Evolutionary conservation across 2,113 vertebrate species (phyloP), one percentile per base, ranked within the genome.

Genomic region (Osmerus mordax): DNA sequence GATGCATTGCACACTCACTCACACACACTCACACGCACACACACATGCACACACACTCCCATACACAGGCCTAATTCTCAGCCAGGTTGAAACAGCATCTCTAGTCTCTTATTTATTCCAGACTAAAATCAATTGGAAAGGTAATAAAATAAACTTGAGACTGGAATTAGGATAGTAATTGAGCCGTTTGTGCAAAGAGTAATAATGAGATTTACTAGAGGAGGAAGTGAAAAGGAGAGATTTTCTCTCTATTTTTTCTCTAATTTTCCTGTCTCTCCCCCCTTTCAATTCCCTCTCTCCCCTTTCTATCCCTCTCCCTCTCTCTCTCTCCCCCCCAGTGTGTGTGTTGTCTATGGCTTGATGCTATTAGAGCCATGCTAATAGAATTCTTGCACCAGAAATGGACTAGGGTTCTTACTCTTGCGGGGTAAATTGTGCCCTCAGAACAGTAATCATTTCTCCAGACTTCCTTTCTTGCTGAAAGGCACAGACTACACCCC

Each of bases 261-360:
- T 36, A 5, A 4, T 16, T 28, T 55, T 7, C 6, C 16, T 8
- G 6, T 63, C 0, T 63, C 52, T 52, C 52, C 52, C 52, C 36
- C 54, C 70, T 36, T 59, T 65, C 68, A 83, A 85, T 75, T 81
- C 84, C 77, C 67, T 69, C 75, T 73, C 88, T 3, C 16, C 36
- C 15, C 88, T 3, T 7, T 65, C 15, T 65, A 25, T 28, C 23
- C 29, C 28, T n/a, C 0, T 41, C 63, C 32, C 32, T 47, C 54
- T 54, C 28, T 59, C 28, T 59, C 67, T 32, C 64, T 67, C 71
- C 84, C 84, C 75, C 83, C 84, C 78, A 64, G 72, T 77, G 72
- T 88, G 80, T 89, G 90, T 90, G 80, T 89, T 86, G 85, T 78
- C 79, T 77, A 86, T 83, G 84, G 86, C 83, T 88, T 87, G 82